A percentile compares a stretch with the other conserved stretches of the same genome.
phyloP scores from a whole-genome alignment of 2,888 invertebrate genomes.

The Yponomeuta sedellus region DNA sequence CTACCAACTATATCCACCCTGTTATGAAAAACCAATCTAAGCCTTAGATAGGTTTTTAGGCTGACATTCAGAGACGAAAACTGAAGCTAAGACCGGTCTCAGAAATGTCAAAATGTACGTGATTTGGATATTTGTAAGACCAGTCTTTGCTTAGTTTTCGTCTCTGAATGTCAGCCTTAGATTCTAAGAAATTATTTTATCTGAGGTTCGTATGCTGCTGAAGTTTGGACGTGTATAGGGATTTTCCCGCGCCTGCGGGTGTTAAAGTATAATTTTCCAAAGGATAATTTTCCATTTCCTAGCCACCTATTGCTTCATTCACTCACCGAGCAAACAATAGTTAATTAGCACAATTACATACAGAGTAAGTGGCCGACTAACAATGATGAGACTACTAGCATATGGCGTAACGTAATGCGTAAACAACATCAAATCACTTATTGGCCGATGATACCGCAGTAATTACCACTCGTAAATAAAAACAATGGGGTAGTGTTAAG shows the following conservation, averaged over 20 bases:
- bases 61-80: no score
- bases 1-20: background rate
- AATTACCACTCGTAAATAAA: conserved; percentile 51
- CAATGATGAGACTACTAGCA: conserved; percentile 24
- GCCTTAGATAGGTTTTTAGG: background rate
- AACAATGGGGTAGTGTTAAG: conserved; percentile 40
- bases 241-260: background rate
- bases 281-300: background rate
- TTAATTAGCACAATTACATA: conserved; percentile 28
- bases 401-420: conserved; percentile 31
- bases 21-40: background rate
- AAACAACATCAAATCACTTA: conserved; percentile 52
- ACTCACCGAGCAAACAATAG: conserved; percentile 19
- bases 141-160: no score
- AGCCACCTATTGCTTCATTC: background rate
- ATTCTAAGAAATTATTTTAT: no score
- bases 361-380: conserved; percentile 27
- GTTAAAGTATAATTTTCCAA: background rate
- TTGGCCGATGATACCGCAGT: conserved; percentile 44
- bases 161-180: no score
- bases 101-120: no score
- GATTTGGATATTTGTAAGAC: no score
- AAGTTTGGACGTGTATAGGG: background rate
- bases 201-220: no score
- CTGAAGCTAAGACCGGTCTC: no score